Conservation (phyloP, 2,888 invertebrate species). For the Nemoura dubitans region DNA sequence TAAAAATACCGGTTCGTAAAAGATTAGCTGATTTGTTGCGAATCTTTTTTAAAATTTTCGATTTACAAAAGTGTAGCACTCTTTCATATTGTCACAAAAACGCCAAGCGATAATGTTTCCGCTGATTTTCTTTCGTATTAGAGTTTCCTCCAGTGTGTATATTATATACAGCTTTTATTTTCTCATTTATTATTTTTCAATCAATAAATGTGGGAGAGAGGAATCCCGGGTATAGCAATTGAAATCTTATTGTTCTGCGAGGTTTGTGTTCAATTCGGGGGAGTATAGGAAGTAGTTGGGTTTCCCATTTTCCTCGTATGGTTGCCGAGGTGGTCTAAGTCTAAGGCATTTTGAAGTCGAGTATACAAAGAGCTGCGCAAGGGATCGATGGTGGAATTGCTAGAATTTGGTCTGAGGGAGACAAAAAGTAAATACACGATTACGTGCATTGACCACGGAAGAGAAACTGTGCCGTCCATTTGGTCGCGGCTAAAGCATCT, state of each 20-base stretch:
- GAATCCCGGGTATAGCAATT: not conserved
- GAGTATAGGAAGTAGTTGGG: not conserved
- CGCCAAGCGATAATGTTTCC: not conserved
- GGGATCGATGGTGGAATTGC: not conserved
- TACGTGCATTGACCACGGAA: conserved; percentile 7
- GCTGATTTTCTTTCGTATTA: too few relatives aligned
- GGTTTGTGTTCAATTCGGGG: too few relatives aligned
- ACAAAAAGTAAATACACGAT: conserved; percentile 4
- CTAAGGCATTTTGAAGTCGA: conserved; percentile 3
- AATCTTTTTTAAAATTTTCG: not conserved
- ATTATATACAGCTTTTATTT: not conserved
- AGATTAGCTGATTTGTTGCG: not conserved
- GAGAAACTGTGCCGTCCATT: not conserved
- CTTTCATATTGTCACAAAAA: not conserved
- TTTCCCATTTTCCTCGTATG: not conserved
- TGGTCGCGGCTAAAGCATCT: not conserved
- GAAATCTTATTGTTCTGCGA: not conserved
- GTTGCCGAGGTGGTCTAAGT: not conserved
- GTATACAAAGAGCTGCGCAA: not conserved
- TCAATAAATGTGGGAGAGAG: not conserved
- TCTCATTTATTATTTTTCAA: not conserved
- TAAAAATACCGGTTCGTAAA: not conserved
- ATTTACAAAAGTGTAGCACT: not conserved
- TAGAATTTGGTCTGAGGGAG: not conserved
- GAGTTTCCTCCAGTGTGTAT: too few relatives aligned